Base-by-base conservation (phyloP, 2,113 vertebrate species). In the Stegostoma tigrinum region DNA sequence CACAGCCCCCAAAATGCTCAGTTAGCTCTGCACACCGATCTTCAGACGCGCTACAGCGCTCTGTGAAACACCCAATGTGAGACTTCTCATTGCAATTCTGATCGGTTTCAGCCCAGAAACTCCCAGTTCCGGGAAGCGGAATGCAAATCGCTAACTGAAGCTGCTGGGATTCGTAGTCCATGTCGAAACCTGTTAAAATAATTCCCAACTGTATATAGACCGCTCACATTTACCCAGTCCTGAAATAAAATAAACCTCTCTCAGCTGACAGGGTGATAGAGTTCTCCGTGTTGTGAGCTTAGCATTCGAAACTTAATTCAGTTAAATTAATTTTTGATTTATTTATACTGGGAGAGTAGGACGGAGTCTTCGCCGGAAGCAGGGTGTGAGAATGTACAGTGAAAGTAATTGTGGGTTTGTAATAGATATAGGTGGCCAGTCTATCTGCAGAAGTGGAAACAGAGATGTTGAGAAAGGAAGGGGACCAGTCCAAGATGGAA, bases 151-250 rank as follows among this genome's bases (percentile, higher is more conserved):
- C 5, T 15, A 27, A 3, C 45, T 3, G 45, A 64, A 55, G 4
- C n/a, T 64, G 55, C 87, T 90, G 87, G 87, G 87, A 90, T 5
- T 90, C 15, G 87, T 90, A 90, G 87, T 90, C 52, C 87, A 87
- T 23, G 15, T 6, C 4, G 14, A n/a, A 34, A 64, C 14, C 30
- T 83, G 80, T 42, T 42, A 17, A 14, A 61, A 0, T 90, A 0
- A 64, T 27, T 64, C 12, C 48, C n/a, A 61, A 64, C 30, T 34
- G 14, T 34, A 30, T n/a, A 42, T 4, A 38, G 14, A 83, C 24
- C 68, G 2, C 80, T 83, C 2, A 23, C 78, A 21, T 19, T 5
- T 21, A 38, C 38, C 12, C 1, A 6, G 1, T 7, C 72, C 72
- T 75, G 72, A 75, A 34, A 30, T 27, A 75, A 75, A 30, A 61